Evolutionary conservation across 2,113 vertebrate genomes (phyloP), one percentile per base, ranked within the genome.

Genomic region (Petrocephalus microphthalmus): DNA sequence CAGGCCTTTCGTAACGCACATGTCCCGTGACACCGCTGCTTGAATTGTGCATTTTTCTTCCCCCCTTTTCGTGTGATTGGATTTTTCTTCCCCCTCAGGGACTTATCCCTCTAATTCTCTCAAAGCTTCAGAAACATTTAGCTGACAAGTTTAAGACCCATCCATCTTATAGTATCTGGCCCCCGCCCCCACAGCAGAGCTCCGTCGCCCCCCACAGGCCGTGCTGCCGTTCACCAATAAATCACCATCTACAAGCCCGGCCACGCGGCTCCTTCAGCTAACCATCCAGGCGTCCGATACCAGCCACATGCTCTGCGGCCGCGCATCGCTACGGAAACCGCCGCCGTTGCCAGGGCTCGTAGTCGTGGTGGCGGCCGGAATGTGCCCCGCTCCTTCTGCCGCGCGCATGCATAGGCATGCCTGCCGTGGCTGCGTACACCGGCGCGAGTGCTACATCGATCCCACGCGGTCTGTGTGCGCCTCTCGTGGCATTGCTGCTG

Each of bases 181-280:
- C 89, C 87, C 87, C 51, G 54, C 84, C 57, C 84, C 19, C 54
- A 17, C 81, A 42, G 84, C 56, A 85, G 52, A 37, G 7, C 49
- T 8, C 6, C 11, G 7, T 22, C 82, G 10, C 19, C 89, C 87
- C 92, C 89, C 88, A 42, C 13, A 90, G 91, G 91, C 89, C 90
- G 88, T 89, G 90, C 90, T 91, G 88, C 89, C 91, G n/a, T 45
- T 87, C 85, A 86, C 78, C 92, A 92, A 93, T 89, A 91, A 91
- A 91, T 91, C 85, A 87, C 92, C 88, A 89, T 88, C 88, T 89
- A 91, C 82, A 42, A 88, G 57, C 84, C 84, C 74, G 83, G 53
- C 25, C 87, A 49, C 83, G 53, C 91, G 90, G 90, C 49, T 89
- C 88, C 54, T 0, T 22, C 52, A n/a, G 74, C 29, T 8, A 25